These are phyloP conservation scores for Eudiplozoon nipponicum DNA, from an alignment of 2,888 invertebrate genomes.

Conservation along the genomic window DNA sequence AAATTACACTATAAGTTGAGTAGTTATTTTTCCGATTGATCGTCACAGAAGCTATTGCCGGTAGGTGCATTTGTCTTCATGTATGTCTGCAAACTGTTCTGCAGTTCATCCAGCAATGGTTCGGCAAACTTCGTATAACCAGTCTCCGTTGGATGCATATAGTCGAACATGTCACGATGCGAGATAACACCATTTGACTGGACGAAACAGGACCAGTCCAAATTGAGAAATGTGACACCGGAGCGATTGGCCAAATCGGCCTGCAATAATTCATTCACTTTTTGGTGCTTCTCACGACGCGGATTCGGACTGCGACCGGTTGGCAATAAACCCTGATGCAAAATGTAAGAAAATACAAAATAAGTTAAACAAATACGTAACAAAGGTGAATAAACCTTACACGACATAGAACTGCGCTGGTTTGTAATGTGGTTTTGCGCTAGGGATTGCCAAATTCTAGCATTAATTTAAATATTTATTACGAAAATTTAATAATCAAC, in stretches of 20 bases:
- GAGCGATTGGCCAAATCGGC: background rate
- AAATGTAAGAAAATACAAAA: no score
- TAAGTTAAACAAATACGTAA: no score
- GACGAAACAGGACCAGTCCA: slow-evolving; percentile 6
- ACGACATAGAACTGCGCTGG: no score
- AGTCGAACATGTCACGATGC: slow-evolving; percentile 11
- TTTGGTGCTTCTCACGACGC: slow-evolving; percentile 1
- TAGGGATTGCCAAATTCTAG: no score
- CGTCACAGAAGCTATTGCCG: no score
- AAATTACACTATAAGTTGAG: no score
- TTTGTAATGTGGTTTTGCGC: no score
- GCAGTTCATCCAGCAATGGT: slow-evolving; percentile 5
- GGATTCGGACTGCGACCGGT: slow-evolving; percentile 11
- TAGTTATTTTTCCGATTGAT: no score
- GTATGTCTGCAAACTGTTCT: slow-evolving; percentile 1
- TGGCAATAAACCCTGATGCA: slow-evolving; percentile 8
- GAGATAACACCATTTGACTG: slow-evolving; percentile 7
- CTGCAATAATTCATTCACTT: background rate
- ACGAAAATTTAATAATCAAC: no score
- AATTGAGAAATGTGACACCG: slow-evolving; percentile 4
- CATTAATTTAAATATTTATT: no score
- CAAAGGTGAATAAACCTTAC: no score
- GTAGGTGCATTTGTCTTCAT: slow-evolving; percentile 1
- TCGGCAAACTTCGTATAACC: slow-evolving; percentile 10
- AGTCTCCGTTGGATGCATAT: slow-evolving; percentile 7